phyloP scores from a whole-genome alignment of 64 coral and sea anemone species.

The Dendrophyllia cribrosa region DNA sequence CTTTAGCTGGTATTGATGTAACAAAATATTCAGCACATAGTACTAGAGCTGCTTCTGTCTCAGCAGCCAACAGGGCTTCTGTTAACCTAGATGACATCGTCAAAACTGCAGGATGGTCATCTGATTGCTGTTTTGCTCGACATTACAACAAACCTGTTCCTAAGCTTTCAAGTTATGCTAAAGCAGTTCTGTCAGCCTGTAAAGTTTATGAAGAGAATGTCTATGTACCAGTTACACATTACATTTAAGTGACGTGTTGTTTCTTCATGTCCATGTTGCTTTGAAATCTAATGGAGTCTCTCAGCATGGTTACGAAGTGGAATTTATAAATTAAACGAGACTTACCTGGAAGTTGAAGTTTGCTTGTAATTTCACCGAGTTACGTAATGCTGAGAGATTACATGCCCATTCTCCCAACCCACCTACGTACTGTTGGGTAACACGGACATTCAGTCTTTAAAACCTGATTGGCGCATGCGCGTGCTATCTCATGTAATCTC shows the following conservation, averaged over 20 bases:
- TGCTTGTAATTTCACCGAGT: slow-evolving; percentile 27
- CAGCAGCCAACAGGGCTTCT: slow-evolving; percentile 36
- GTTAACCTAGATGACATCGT: slow-evolving; percentile 37
- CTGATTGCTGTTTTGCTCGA: slow-evolving; percentile 42
- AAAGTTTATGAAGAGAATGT: no score
- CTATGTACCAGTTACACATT: slow-evolving; percentile 9
- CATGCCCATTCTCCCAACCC: slow-evolving; percentile 20
- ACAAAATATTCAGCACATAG: slow-evolving; percentile 41
- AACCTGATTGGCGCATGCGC: slow-evolving; percentile 61
- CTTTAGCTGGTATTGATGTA: slow-evolving; percentile 37
- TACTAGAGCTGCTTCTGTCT: slow-evolving; percentile 44
- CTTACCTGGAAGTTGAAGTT: slow-evolving; percentile 50
- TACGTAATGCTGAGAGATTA: slow-evolving; percentile 12
- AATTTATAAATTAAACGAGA: slow-evolving; percentile 49
- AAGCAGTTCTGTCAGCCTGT: slow-evolving; percentile 7
- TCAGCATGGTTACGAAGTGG: slow-evolving; percentile 22
- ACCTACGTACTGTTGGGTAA: slow-evolving; percentile 3
- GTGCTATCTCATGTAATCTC: slow-evolving; percentile 70
- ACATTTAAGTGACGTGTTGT: not conserved
- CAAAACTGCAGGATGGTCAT: slow-evolving; percentile 47
- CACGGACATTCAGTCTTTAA: slow-evolving; percentile 47
- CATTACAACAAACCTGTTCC: slow-evolving; percentile 41
- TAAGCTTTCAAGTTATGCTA: slow-evolving; percentile 22
- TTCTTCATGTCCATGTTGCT: slow-evolving; percentile 43
- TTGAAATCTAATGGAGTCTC: slow-evolving; percentile 44